Percentiles rank a stretch among this genome's conserved stretches.
Conservation (phyloP, 1,140 invertebrate species). For the Cardiocondyla obscurior region DNA sequence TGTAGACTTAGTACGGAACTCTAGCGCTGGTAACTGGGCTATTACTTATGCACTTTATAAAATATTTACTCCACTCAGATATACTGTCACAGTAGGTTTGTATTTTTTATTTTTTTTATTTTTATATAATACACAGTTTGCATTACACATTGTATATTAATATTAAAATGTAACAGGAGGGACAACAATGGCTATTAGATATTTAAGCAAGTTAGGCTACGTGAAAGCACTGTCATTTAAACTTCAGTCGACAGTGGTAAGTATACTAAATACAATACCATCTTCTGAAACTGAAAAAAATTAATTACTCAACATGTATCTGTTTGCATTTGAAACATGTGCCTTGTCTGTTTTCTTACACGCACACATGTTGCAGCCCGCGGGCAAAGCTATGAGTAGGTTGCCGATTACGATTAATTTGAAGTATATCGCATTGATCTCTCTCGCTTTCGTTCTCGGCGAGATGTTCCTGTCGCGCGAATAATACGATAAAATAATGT, state of each 20-base stretch:
- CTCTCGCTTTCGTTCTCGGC: neutral
- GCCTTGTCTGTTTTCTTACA: conserved; percentile 55
- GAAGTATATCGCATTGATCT: neutral
- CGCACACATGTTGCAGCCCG: conserved; percentile 61
- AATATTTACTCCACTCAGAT: conserved; percentile 94
- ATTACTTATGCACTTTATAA: conserved; percentile 96
- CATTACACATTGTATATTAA: neutral
- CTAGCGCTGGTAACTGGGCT: conserved; percentile 93
- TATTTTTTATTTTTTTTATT: conserved; percentile 18
- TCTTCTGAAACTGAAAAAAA: conserved; percentile 8
- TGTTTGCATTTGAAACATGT: conserved; percentile 52
- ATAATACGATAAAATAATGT: neutral
- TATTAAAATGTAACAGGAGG: conserved; percentile 52
- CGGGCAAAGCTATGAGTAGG: conserved; percentile 61
- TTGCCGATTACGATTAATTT: conserved; percentile 32
- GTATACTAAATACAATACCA: conserved; percentile 16
- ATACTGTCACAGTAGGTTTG: conserved; percentile 94
- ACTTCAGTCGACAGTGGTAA: conserved; percentile 12
- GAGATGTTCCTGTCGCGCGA: conserved; percentile 25
- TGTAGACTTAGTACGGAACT: conserved; percentile 89
- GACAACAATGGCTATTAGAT: conserved; percentile 62
- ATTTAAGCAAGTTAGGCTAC: conserved; percentile 52
- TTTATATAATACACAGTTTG: neutral
- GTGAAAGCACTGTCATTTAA: conserved; percentile 48
- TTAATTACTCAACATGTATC: conserved; percentile 1